These are phyloP conservation scores for Macrobrachium nipponense DNA, from an alignment of 1,140 invertebrate species.

Conservation along the genomic window DNA sequence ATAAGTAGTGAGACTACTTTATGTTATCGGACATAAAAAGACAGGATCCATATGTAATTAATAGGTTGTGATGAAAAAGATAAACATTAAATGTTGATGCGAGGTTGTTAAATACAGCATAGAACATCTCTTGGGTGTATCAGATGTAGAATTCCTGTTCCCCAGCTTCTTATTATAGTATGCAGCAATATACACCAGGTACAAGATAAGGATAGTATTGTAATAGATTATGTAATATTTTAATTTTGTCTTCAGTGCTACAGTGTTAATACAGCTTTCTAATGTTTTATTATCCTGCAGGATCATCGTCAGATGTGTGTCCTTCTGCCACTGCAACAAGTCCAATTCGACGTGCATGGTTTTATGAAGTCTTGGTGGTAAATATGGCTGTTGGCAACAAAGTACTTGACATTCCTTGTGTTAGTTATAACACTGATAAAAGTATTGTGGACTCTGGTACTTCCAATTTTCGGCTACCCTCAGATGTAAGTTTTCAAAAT, in stretches of 20 bases:
- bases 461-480: conserved; percentile 34
- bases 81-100: too few relatives aligned
- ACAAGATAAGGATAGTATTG: too few relatives aligned
- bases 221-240: neutral
- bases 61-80: too few relatives aligned
- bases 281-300: neutral
- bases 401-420: conserved; percentile 25
- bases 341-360: conserved; percentile 45
- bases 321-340: conserved; percentile 9
- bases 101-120: too few relatives aligned
- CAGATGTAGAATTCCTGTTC: too few relatives aligned
- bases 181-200: too few relatives aligned
- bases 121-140: too few relatives aligned
- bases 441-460: conserved; percentile 46
- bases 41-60: too few relatives aligned
- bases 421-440: conserved; percentile 45
- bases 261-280: neutral
- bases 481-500: neutral
- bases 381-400: conserved; percentile 6
- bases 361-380: conserved; percentile 41
- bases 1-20: too few relatives aligned
- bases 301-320: conserved; percentile 12
- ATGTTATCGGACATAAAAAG: too few relatives aligned
- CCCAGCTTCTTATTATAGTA: too few relatives aligned
- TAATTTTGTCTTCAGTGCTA: neutral